Conservation (phyloP, 2,888 invertebrate species). For the Mallateleia sp. region DNA sequence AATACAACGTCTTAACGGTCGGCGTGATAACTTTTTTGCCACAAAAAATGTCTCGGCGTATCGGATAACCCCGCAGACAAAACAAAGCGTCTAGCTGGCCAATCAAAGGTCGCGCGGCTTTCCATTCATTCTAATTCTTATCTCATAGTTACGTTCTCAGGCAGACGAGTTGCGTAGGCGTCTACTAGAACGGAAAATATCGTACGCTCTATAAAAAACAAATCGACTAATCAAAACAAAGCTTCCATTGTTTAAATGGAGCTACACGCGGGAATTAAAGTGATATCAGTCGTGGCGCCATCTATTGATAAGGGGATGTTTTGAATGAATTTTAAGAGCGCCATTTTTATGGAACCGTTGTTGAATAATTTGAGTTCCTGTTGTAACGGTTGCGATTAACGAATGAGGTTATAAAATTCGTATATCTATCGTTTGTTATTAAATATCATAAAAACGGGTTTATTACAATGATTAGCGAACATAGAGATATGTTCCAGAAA, state of each 20-base stretch:
- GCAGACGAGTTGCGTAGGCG: constrained; percentile 54
- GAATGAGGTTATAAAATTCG: no score
- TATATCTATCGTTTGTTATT: no score
- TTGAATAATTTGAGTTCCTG: no score
- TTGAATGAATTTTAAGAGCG: no score
- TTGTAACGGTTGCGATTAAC: no score
- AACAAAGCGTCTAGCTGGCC: constrained; percentile 49
- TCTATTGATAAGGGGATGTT: neutral
- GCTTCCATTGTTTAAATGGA: constrained; percentile 7
- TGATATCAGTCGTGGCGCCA: neutral
- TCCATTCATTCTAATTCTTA: constrained; percentile 72
- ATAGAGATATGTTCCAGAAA: no score
- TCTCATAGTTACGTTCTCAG: constrained; percentile 55
- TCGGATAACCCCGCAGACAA: constrained; percentile 59
- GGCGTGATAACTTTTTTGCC: constrained; percentile 35
- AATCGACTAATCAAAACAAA: constrained; percentile 18
- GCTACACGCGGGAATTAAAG: neutral
- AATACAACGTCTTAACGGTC: constrained; percentile 35
- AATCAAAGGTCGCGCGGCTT: constrained; percentile 66
- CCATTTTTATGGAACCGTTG: no score
- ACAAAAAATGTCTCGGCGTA: constrained; percentile 37
- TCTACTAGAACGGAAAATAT: constrained; percentile 42
- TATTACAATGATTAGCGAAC: no score
- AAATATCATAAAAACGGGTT: no score
- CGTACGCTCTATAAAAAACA: constrained; percentile 10